Base-by-base conservation (phyloP, 2,888 invertebrate genomes). In the Tetragonula carbonaria region DNA sequence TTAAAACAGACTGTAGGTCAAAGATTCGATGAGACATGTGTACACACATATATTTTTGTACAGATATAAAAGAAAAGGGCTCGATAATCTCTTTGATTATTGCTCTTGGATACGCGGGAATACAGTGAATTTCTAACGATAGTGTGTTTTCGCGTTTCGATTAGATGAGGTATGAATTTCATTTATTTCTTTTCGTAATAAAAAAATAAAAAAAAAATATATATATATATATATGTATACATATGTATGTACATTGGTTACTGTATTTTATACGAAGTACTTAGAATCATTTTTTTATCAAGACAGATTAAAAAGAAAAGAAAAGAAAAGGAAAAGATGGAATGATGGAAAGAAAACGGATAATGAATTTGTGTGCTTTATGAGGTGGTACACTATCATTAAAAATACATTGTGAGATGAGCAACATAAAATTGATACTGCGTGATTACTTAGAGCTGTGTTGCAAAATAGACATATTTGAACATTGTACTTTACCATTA, bases 1-100 rank as follows among this genome's bases (percentile, higher is more conserved):
- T 93, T 92, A 92, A 92, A 92, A 92, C 92, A 92, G 91, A 91
- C 91, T 93, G 92, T 92, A 91, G 91, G 85, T 88, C 80, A 85
- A 86, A 89, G 78, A 82, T 74, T 85, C 72, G 74, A 78, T 53
- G 82, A 85, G 78, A 89, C 87, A 79, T 82, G 71, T 82, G 85
- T 90, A 82, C 79, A 86, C 86, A 86, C 85, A 87, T 86, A 87
- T 90, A 91, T 90, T 88, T 88, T 90, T 91, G 86, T 90, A 89
- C 86, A 86, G 80, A 87, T 67, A 83, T 59, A 67, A 68, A 65
- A 28, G 28, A 66, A 62, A 59, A 59, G 45, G 74, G 62, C 33
- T 70, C 51, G 65, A 70, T 77, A 73, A 81, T 87, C 80, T 70
- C 4, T 62, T 68, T 6, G 85, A 84, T 80, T 73, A 67, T 66